phyloP scores from a whole-genome alignment of 2,888 invertebrate genomes.

The Hipparchia sbordonii region DNA sequence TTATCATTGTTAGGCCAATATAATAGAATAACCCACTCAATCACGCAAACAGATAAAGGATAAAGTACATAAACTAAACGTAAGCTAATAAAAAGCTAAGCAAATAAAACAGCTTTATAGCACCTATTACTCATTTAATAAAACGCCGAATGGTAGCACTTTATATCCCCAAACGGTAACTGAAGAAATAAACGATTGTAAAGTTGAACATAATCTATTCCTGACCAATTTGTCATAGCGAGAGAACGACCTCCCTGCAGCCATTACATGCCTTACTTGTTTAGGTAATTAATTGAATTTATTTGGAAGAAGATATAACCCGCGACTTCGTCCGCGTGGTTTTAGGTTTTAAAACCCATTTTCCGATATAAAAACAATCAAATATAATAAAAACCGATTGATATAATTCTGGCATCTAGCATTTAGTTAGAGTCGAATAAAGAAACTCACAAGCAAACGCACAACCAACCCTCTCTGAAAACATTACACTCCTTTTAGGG shows the following conservation, averaged over 20 bases:
- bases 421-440: too few species aligned
- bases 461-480: too few species aligned
- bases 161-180: slow-evolving; percentile 49
- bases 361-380: too few species aligned
- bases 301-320: slow-evolving; percentile 11
- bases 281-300: slow-evolving; percentile 37
- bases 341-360: too few species aligned
- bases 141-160: slow-evolving; percentile 42
- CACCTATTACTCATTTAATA: slow-evolving; percentile 42
- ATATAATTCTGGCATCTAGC: too few species aligned
- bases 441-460: too few species aligned
- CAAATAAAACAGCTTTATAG: slow-evolving; percentile 41
- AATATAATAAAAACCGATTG: too few species aligned
- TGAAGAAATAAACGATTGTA: slow-evolving; percentile 47
- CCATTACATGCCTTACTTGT: slow-evolving; percentile 31
- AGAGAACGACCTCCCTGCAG: slow-evolving; percentile 7
- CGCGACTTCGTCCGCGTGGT: too few species aligned
- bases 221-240: slow-evolving; percentile 45
- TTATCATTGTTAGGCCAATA: too few species aligned
- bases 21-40: slow-evolving; percentile 8
- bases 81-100: slow-evolving; percentile 27
- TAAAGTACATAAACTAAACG: slow-evolving; percentile 28
- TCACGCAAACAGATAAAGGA: not conserved
- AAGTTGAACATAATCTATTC: slow-evolving; percentile 54
- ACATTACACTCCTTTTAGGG: too few species aligned